Evolutionary conservation across 2,888 invertebrate species (phyloP).

Genomic region (Podotricha telesiphe): DNA sequence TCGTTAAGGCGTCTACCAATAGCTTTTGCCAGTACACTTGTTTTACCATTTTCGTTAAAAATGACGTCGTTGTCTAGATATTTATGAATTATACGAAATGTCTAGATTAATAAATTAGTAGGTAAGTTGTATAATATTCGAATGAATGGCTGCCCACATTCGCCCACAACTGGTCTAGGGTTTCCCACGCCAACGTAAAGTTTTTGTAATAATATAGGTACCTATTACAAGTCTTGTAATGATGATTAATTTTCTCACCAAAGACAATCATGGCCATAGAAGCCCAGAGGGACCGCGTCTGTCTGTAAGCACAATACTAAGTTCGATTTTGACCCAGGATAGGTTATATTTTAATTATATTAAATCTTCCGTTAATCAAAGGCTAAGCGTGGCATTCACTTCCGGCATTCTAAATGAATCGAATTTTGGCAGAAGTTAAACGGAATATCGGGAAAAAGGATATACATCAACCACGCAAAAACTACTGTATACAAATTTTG

Average conservation of each 20-base stretch:
- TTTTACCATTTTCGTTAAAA: conserved; percentile 23
- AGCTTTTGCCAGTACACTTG: conserved; percentile 11
- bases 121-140: conserved; percentile 32
- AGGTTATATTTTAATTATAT: too few species aligned
- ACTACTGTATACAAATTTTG: too few species aligned
- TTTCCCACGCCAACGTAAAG: conserved; percentile 42
- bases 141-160: conserved; percentile 40
- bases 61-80: conserved; percentile 1
- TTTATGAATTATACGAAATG: conserved; percentile 18
- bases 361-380: too few species aligned
- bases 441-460: too few species aligned
- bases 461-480: too few species aligned
- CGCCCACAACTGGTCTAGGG: conserved; percentile 40
- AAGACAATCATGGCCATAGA: not conserved
- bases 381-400: too few species aligned
- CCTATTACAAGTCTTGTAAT: not conserved
- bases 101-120: conserved; percentile 22
- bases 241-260: not conserved
- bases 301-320: too few species aligned
- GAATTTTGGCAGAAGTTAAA: too few species aligned
- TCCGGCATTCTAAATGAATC: too few species aligned
- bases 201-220: conserved; percentile 12
- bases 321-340: too few species aligned
- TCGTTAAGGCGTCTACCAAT: too few species aligned
- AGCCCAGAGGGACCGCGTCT: too few species aligned